Conservation (phyloP, 2,113 vertebrate species). For the Siniperca chuatsi region DNA sequence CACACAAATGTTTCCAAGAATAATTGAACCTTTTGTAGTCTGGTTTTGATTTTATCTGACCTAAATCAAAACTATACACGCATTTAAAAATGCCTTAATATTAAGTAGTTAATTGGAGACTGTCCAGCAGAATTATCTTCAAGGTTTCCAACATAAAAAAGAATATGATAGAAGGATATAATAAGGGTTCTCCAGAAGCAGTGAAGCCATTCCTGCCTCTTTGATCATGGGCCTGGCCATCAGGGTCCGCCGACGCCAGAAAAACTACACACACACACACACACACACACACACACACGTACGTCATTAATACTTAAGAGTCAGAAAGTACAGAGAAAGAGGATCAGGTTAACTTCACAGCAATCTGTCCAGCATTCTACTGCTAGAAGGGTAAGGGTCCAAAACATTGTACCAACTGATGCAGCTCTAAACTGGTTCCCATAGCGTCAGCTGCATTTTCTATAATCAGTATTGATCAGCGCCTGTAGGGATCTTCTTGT, state of each 20-base stretch:
- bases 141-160: background rate
- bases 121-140: background rate
- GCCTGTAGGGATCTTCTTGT: background rate
- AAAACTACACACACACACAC: slow-evolving; percentile 86
- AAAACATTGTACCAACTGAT: background rate
- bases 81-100: background rate
- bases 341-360: background rate
- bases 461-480: background rate
- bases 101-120: background rate
- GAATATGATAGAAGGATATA: slow-evolving; percentile 91
- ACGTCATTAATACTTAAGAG: background rate
- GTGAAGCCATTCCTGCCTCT: slow-evolving; percentile 95
- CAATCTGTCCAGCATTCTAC: background rate
- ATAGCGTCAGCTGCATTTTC: background rate
- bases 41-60: background rate
- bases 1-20: background rate
- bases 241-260: slow-evolving; percentile 94
- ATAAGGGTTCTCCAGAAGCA: slow-evolving; percentile 97
- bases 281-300: slow-evolving; percentile 7
- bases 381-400: background rate
- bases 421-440: background rate
- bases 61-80: background rate
- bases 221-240: slow-evolving; percentile 99
- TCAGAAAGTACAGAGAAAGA: background rate
- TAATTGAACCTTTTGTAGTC: background rate